phyloP scores from a whole-genome alignment of 2,113 vertebrate genomes.

The Chlorodrepanis virens region DNA sequence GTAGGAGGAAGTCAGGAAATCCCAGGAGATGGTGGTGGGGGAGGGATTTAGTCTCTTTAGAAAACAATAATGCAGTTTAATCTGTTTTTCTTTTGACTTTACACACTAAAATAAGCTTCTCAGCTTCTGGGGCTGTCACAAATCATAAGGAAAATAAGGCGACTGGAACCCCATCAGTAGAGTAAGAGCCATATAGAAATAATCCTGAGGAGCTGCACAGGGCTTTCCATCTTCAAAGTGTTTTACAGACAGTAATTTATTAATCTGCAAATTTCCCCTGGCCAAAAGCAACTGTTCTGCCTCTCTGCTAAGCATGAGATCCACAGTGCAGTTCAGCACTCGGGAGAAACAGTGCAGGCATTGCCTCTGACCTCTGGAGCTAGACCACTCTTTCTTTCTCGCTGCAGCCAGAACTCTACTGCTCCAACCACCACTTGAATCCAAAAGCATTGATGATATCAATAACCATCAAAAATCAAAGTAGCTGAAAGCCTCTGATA shows the following conservation, averaged over 20 bases:
- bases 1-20: constrained; percentile 56
- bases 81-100: constrained; percentile 55
- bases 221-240: constrained; percentile 54
- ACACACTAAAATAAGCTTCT: constrained; percentile 48
- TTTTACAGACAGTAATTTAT: constrained; percentile 55
- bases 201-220: constrained; percentile 9
- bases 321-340: fast-evolving
- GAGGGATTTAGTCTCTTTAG: constrained; percentile 50
- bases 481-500: background rate
- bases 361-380: background rate
- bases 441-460: background rate
- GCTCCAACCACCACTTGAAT: background rate
- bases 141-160: constrained; percentile 50
- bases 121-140: constrained; percentile 48
- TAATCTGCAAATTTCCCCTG: constrained; percentile 45
- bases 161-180: background rate
- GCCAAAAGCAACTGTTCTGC: constrained; percentile 34
- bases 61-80: constrained; percentile 52
- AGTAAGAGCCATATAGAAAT: constrained; percentile 18
- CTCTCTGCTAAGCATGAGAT: background rate
- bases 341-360: background rate
- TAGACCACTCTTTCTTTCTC: background rate
- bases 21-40: constrained; percentile 20
- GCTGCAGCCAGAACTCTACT: background rate
- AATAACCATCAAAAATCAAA: background rate